Conservation (phyloP, 2,113 vertebrate species). For the Malurus cyaneus region DNA sequence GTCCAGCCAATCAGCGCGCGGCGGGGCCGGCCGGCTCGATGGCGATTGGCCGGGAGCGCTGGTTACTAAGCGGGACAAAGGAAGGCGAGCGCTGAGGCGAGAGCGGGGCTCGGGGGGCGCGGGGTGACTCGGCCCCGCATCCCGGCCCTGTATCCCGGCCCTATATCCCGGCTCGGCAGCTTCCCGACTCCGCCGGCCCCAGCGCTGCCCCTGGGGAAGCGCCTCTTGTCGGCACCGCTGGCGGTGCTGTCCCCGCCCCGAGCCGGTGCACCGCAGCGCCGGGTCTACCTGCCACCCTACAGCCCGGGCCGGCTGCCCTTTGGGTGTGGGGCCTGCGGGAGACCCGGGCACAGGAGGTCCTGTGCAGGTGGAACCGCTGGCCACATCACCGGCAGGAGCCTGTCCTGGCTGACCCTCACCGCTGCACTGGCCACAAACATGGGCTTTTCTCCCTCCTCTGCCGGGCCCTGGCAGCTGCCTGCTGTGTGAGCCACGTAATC, state of each 20-base stretch:
- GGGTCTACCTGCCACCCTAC: neutral
- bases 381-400: neutral
- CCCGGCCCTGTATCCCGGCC: neutral
- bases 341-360: neutral
- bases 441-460: neutral
- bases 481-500: neutral
- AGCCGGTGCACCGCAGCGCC: too few relatives aligned
- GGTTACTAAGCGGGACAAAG: slow-evolving; percentile 81
- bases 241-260: neutral
- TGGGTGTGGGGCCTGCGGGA: neutral
- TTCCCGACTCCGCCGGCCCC: neutral
- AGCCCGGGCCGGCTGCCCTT: too few relatives aligned
- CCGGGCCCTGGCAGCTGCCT: neutral
- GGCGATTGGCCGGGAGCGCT: slow-evolving; percentile 62
- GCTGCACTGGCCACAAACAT: neutral
- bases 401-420: neutral
- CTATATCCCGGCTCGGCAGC: too few relatives aligned
- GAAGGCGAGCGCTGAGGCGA: slow-evolving; percentile 39
- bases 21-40: slow-evolving; percentile 26
- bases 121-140: neutral
- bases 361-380: neutral
- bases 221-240: accelerated
- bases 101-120: neutral
- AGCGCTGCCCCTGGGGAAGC: accelerated
- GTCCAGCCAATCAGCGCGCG: slow-evolving; percentile 45